These are phyloP conservation scores for Sepioteuthis lessoniana DNA, from an alignment of 2,888 invertebrate species.

Conservation along the genomic window DNA sequence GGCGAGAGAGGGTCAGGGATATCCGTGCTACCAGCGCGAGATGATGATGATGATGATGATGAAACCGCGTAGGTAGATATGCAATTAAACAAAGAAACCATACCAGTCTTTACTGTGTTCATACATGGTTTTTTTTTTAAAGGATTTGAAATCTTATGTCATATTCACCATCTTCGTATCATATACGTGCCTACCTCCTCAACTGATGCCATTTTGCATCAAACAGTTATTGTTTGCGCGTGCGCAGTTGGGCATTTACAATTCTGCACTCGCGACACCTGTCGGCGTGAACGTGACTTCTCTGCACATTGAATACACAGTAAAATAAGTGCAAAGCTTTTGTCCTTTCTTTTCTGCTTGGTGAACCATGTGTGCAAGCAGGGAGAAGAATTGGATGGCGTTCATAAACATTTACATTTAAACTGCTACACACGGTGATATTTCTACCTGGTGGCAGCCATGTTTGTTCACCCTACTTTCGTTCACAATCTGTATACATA, in stretches of 20 bases:
- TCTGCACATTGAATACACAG: background rate
- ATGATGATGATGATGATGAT: no score
- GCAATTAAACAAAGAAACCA: no score
- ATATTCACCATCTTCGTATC: background rate
- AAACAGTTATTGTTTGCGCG: background rate
- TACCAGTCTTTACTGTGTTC: no score
- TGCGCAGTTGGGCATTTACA: background rate
- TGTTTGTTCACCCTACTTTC: background rate
- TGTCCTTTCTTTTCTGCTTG: background rate
- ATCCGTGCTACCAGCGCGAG: no score
- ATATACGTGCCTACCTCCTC: background rate
- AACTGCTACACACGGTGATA: background rate
- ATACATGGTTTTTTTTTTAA: no score
- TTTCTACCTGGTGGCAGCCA: background rate
- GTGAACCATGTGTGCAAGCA: background rate
- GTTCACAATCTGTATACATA: background rate
- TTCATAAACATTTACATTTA: conserved; percentile 15
- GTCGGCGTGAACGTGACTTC: background rate
- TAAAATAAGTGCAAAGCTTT: background rate
- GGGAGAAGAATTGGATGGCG: background rate
- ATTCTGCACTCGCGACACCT: background rate
- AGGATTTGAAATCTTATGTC: background rate
- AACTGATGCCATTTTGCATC: background rate
- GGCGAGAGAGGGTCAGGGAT: no score
- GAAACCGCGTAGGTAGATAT: no score